These are phyloP conservation scores for Eidolon helvum DNA, from an alignment of 2,113 vertebrate genomes.

Conservation along the genomic window DNA sequence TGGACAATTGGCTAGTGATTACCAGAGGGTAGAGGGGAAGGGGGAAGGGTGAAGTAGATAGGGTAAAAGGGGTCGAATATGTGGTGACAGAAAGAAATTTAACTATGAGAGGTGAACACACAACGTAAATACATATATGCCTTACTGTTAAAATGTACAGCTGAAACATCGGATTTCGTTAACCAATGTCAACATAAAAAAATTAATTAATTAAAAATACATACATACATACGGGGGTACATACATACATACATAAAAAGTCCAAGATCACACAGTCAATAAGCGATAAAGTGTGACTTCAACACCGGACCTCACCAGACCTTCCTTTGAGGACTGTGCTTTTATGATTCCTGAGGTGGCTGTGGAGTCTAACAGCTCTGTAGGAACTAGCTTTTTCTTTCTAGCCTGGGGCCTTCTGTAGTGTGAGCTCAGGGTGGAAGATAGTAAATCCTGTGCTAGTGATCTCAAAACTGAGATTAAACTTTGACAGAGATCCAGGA, in stretches of 20 bases:
- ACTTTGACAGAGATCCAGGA: neutral
- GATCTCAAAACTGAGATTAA: neutral
- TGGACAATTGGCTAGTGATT: too few relatives aligned
- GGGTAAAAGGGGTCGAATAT: too few relatives aligned
- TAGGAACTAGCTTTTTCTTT: neutral
- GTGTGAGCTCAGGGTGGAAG: neutral
- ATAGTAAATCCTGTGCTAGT: neutral
- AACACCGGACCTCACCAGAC: neutral
- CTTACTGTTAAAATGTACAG: too few relatives aligned
- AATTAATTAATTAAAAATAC: too few relatives aligned
- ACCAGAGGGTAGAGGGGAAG: too few relatives aligned
- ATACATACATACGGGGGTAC: too few relatives aligned
- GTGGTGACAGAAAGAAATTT: too few relatives aligned
- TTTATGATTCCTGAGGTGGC: neutral
- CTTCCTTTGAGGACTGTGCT: neutral
- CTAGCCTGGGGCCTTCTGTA: neutral
- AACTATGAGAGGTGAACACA: too few relatives aligned
- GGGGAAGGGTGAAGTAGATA: too few relatives aligned
- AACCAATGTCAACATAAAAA: too few relatives aligned
- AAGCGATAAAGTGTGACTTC: neutral
- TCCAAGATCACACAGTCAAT: neutral
- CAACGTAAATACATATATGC: too few relatives aligned
- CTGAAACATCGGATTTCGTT: too few relatives aligned
- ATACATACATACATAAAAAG: neutral
- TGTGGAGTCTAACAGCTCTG: neutral